Percentiles rank a stretch among this genome's conserved stretches.
Conservation (phyloP, 1,140 invertebrate species). For the Heliothis subflexa region DNA sequence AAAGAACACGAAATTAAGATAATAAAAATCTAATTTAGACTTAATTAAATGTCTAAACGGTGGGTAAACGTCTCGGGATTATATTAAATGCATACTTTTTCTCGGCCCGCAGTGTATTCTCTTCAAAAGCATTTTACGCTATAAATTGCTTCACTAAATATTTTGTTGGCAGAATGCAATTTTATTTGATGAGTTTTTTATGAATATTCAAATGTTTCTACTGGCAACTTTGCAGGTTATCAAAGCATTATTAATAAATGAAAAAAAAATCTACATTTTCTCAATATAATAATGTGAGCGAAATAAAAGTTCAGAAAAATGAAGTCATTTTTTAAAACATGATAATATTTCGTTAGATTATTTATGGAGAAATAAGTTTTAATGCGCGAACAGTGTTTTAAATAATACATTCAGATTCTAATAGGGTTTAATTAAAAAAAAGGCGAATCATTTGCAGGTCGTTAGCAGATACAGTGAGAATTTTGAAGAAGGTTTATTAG, state of each 20-base stretch:
- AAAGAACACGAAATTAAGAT: not conserved
- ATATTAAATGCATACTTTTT: constrained; percentile 27
- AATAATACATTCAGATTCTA: not conserved
- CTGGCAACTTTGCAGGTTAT: constrained; percentile 6
- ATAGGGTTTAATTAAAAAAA: not conserved
- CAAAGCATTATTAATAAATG: not conserved
- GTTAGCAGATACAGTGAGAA: too few species aligned
- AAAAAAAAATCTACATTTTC: not conserved
- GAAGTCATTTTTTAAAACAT: too few species aligned
- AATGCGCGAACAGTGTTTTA: too few species aligned
- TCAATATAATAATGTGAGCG: too few species aligned
- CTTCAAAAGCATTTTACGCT: not conserved
- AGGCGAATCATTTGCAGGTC: too few species aligned
- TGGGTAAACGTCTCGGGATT: not conserved
- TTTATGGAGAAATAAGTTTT: too few species aligned
- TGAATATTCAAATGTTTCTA: constrained; percentile 16
- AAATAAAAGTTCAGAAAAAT: too few species aligned
- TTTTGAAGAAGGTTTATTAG: too few species aligned
- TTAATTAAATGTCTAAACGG: constrained; percentile 18
- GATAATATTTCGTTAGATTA: too few species aligned
- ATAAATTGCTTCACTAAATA: not conserved
- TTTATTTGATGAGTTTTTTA: constrained; percentile 18
- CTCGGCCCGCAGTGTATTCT: not conserved
- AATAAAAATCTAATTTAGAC: constrained; percentile 4
- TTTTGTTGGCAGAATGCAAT: constrained; percentile 18